These are phyloP conservation scores for Eretmocerus hayati DNA, from an alignment of 2,888 invertebrate species.

Conservation along the genomic window DNA sequence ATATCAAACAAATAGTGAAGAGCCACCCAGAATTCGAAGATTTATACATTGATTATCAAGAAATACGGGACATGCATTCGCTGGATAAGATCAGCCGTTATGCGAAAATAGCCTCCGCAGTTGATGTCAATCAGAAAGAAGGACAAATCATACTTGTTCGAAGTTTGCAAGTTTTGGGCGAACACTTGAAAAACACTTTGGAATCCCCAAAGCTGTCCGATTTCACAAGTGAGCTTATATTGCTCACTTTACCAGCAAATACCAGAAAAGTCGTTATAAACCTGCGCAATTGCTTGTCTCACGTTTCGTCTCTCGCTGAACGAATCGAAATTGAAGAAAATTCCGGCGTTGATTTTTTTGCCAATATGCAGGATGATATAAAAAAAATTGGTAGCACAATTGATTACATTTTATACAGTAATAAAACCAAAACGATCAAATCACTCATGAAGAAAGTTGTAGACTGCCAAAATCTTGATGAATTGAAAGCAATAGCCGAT, in stretches of 20 bases:
- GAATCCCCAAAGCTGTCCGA: constrained; percentile 28
- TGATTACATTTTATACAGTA: constrained; percentile 16
- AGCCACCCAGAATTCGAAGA: constrained; percentile 17
- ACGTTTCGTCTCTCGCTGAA: constrained; percentile 18
- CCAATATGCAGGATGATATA: constrained; percentile 12
- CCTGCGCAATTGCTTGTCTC: constrained; percentile 22
- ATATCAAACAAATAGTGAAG: constrained; percentile 8
- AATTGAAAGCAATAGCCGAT: constrained; percentile 4
- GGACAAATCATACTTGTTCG: constrained; percentile 25
- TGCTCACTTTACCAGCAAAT: constrained; percentile 19
- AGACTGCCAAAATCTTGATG: background rate
- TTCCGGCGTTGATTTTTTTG: constrained; percentile 15
- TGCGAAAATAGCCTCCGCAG: constrained; percentile 18
- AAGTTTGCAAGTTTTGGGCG: constrained; percentile 27
- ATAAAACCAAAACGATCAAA: constrained; percentile 18
- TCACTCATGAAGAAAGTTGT: constrained; percentile 8
- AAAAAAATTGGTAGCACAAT: constrained; percentile 17
- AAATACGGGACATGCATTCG: constrained; percentile 25
- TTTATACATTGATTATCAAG: constrained; percentile 24
- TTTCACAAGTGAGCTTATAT: constrained; percentile 16
- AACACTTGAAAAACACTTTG: constrained; percentile 28
- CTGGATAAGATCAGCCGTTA: constrained; percentile 23
- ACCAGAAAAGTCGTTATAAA: constrained; percentile 18
- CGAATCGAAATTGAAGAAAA: constrained; percentile 23
- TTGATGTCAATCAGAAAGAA: constrained; percentile 15